These are phyloP conservation scores for Callopanchax toddi DNA, from an alignment of 2,113 vertebrate species.

Conservation along the genomic window DNA sequence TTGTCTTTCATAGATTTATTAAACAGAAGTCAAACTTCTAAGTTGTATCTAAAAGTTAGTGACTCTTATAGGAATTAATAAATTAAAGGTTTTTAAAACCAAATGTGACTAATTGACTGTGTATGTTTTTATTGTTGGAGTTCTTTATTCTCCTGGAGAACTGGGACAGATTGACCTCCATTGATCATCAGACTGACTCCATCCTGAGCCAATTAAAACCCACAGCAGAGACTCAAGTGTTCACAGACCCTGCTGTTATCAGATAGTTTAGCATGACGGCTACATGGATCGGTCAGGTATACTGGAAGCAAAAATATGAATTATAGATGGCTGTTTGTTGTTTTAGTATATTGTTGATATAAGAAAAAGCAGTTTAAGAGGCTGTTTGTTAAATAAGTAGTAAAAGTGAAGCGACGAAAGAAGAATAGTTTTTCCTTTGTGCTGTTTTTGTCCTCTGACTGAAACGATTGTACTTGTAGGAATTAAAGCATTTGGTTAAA, in stretches of 20 bases:
- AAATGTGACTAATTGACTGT: neutral
- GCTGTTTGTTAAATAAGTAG: conserved; percentile 11
- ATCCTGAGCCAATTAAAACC: conserved; percentile 38
- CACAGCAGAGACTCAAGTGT: conserved; percentile 58
- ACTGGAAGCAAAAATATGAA: conserved; percentile 24
- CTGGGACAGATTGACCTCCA: conserved; percentile 17
- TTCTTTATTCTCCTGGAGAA: neutral
- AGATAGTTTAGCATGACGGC: conserved; percentile 35
- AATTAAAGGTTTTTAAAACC: neutral
- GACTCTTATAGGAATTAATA: neutral
- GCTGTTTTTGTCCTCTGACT: neutral
- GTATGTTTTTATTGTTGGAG: neutral
- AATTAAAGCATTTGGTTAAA: conserved; percentile 52
- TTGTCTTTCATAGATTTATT: too few species aligned
- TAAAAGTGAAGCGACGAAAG: conserved; percentile 9
- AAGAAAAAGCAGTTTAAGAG: conserved; percentile 11
- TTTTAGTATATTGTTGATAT: conserved; percentile 12
- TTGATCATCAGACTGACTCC: conserved; percentile 31
- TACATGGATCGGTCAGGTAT: conserved; percentile 25
- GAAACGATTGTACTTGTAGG: conserved; percentile 35
- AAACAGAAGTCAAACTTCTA: too few species aligned
- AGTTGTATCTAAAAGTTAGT: too few species aligned
- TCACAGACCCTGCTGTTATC: conserved; percentile 50
- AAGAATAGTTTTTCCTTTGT: neutral
- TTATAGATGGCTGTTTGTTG: conserved; percentile 11